Evolutionary conservation across 30 jellyfish, hydroid and myxozoan species (phyloP), one percentile per base, ranked within the genome.

Genomic region (Aurelia aurita): DNA sequence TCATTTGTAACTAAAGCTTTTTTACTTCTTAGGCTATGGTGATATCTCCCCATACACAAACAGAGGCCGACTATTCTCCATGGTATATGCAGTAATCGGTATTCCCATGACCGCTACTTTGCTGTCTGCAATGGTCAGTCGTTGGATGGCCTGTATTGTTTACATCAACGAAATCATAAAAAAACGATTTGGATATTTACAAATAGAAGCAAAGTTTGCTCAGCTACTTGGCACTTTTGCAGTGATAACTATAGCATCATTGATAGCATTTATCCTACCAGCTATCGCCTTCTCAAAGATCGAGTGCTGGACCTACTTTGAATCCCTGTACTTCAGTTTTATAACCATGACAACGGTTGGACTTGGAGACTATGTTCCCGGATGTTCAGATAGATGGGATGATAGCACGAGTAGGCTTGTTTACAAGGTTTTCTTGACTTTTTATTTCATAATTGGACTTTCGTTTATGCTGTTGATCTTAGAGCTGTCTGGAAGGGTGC

Each of bases 321-420:
- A 87, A 25, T 65, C 90, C 45, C 45, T 88, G 74, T 88, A 88
- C 55, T 88, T 88, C 78, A 62, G 90, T 35, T 88, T 88, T 28
- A 78, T 88, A 16, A 79, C 96, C 29, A 72, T 88, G 88, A 88
- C 96, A 23, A 88, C 96, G 15, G 96, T 88, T 19, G 96, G 96
- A 60, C 79, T 88, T 13, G 96, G 96, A 44, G 91, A 88, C 23
- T 64, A 51, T 32, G 77, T 64, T n/a, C 91, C 89, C 34, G 96
- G 96, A 26, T 76, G 88, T 82, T 44, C 87, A n/a, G 90, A 74
- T 22, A 55, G 53, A 35, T 87, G 96, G 96, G 27, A 32, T 18
- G 74, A 76, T 43, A 77, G 88, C 60, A 68, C 96, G 10, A 49
- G 26, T 29, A 51, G 96, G 78, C 77, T 76, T 15, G 32, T 77